These are phyloP conservation scores for Papilio aristodemus DNA, from an alignment of 1,140 invertebrate genomes.

Conservation along the genomic window DNA sequence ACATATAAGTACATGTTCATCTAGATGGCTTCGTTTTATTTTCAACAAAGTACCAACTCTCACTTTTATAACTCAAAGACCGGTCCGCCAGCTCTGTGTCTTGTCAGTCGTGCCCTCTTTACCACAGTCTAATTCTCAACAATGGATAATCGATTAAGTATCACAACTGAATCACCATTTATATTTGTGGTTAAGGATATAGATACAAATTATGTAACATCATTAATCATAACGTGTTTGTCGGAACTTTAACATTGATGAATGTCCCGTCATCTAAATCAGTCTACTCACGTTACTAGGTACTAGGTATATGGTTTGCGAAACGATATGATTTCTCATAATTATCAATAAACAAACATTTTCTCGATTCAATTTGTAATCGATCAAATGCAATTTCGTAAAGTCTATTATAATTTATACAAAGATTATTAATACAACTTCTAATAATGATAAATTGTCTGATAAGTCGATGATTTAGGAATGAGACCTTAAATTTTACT, in stretches of 20 bases:
- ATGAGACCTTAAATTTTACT: neutral
- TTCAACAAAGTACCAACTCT: neutral
- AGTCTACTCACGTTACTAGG: neutral
- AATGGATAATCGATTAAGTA: constrained; percentile 8
- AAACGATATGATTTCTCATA: constrained; percentile 7
- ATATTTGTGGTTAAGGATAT: neutral
- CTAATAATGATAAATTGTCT: constrained; percentile 19
- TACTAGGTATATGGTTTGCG: neutral
- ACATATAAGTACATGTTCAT: too few species aligned
- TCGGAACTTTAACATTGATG: neutral
- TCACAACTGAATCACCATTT: neutral
- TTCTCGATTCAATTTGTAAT: neutral
- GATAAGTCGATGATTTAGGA: constrained; percentile 28
- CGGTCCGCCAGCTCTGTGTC: neutral
- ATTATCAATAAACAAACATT: constrained; percentile 13
- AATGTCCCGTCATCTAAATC: constrained; percentile 12
- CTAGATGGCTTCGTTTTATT: neutral
- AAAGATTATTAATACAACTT: neutral
- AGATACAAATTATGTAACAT: neutral
- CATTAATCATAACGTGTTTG: constrained; percentile 6
- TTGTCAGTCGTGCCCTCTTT: neutral
- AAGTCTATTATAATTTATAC: neutral
- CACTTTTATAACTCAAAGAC: neutral
- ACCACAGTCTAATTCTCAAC: constrained; percentile 4
- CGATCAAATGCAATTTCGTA: constrained; percentile 14